Conservation (phyloP, 2,888 invertebrate genomes). For the Lithosia quadra region DNA sequence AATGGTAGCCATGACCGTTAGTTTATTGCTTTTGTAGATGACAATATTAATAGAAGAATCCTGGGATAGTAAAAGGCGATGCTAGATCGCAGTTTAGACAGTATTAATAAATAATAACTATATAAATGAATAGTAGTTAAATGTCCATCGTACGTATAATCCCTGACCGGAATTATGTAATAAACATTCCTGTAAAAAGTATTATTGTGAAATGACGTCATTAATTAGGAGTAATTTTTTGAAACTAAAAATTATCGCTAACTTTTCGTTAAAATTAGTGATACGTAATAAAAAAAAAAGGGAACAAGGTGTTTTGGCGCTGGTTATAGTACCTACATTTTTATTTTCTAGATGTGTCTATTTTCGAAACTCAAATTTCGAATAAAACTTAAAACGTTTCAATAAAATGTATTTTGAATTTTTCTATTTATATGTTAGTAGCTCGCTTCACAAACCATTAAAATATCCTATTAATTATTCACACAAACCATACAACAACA, state of each 20-base stretch:
- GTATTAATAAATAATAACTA: slow-evolving; percentile 20
- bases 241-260: background rate
- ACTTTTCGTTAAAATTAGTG: background rate
- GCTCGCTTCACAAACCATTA: background rate
- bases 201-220: slow-evolving; percentile 6
- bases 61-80: background rate
- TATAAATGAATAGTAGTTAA: slow-evolving; percentile 4
- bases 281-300: too few relatives aligned
- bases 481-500: background rate
- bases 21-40: background rate
- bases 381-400: background rate
- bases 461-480: too few relatives aligned
- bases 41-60: background rate
- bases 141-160: slow-evolving; percentile 5
- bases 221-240: background rate
- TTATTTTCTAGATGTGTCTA: background rate
- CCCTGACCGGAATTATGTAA: background rate
- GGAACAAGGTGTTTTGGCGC: slow-evolving; percentile 6
- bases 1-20: background rate
- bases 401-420: background rate
- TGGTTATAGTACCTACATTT: background rate
- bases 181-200: slow-evolving; percentile 15
- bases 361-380: background rate
- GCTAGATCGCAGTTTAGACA: slow-evolving; percentile 15
- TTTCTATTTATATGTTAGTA: background rate